Evolutionary conservation across 2,797 vertebrate species (phyloP).

Genomic region (Sciurus carolinensis): DNA sequence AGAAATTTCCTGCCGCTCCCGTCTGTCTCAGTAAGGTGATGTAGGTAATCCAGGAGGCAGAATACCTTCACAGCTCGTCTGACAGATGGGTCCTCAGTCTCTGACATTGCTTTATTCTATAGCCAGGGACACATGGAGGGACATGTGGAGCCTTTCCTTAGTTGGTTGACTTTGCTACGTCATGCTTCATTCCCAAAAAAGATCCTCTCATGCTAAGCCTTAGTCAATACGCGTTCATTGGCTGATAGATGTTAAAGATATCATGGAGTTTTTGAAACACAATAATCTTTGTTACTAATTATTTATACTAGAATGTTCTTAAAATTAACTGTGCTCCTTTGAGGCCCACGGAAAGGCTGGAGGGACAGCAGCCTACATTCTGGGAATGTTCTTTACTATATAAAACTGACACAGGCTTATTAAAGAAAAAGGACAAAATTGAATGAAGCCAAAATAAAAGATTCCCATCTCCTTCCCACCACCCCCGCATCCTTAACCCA

Average conservation of each 20-base stretch:
- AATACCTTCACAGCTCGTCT: neutral
- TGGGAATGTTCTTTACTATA: neutral
- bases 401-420: neutral
- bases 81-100: neutral
- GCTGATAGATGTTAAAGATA: neutral
- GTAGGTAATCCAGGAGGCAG: neutral
- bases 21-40: neutral
- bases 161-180: neutral
- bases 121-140: neutral
- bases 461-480: neutral
- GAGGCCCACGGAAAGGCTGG: neutral
- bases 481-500: neutral
- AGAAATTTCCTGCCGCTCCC: neutral
- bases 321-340: conserved; percentile 31
- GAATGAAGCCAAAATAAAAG: conserved; percentile 54
- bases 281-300: conserved; percentile 18
- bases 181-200: neutral
- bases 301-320: conserved; percentile 55
- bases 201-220: neutral
- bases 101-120: neutral
- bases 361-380: neutral
- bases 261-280: neutral
- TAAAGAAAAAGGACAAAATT: conserved; percentile 49
- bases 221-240: neutral
- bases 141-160: neutral